Evolutionary conservation across 2,888 invertebrate genomes (phyloP), one percentile per base, ranked within the genome.

Genomic region (Cephonodes hylas): DNA sequence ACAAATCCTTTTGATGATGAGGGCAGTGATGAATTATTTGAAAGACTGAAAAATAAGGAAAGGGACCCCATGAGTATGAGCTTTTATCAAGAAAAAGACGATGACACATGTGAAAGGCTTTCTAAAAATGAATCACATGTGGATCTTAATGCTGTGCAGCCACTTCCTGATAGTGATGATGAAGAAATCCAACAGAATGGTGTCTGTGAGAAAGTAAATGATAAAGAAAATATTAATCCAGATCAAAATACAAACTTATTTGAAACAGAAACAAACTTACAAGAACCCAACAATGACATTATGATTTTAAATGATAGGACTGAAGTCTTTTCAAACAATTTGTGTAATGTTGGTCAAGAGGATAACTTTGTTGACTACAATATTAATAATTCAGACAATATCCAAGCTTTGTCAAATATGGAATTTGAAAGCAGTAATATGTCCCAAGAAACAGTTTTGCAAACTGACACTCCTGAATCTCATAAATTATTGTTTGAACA

Each of bases 61-160:
- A 85, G 93, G 63, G 94, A 94, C 84, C 94, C 94, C 15, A 94
- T 94, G 94, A 94, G 93, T 66, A 94, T 94, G 94, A 94, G 94
- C 61, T 94, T 94, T 79, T 94, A 94, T 74, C 94, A 94, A 74
- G 94, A 94, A 73, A 93, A 94, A 75, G 93, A 93, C 71, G 93
- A 93, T 69, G 93, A 93, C 65, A 91, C 91, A 1, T 89, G 90
- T 75, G 92, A 92, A 72, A 83, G 88, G 60, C 83, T 87, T 60
- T 67, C 78, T 42, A 84, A 80, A 70, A 79, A 75, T 63, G 83
- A 82, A 60, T 84, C 91, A 73, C 89, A 88, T 53, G 93, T 94
- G 48, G 94, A 94, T 80, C 86, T 94, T 27, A 94, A 94, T 77
- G 93, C 94, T 66, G 94, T 94, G 22, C 94, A 94, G 69, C 73